These are phyloP conservation scores for Setipinna tenuifilis DNA, from an alignment of 2,797 vertebrate species.

Conservation along the genomic window DNA sequence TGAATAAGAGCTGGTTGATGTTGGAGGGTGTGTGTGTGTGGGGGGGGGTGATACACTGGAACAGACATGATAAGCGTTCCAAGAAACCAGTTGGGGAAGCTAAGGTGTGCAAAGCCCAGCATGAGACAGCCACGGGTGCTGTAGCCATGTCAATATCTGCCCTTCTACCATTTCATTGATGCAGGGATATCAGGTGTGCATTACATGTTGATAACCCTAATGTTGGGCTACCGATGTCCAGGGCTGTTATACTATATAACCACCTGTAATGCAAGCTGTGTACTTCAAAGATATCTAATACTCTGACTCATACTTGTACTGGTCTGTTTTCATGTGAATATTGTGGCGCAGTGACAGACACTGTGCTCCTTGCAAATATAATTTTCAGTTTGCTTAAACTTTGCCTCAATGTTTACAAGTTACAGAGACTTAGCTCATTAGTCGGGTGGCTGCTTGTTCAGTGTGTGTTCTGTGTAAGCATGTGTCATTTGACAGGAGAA, in stretches of 20 bases:
- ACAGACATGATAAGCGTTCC: too few species aligned
- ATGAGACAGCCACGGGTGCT: too few species aligned
- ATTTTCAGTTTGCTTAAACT: background rate
- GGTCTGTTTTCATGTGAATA: background rate
- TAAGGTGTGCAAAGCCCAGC: too few species aligned
- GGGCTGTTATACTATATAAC: background rate
- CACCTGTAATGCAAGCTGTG: background rate
- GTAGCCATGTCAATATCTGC: background rate
- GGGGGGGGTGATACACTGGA: too few species aligned
- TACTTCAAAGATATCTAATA: background rate
- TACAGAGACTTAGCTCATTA: background rate
- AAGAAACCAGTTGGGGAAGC: too few species aligned
- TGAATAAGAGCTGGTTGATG: background rate
- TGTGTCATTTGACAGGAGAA: constrained; percentile 20
- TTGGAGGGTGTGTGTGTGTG: too few species aligned
- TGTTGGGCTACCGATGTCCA: background rate
- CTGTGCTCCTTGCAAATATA: background rate
- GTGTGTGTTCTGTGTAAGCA: background rate
- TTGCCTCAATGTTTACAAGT: background rate
- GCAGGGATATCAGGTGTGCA: background rate
- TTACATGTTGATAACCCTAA: background rate
- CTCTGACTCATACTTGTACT: background rate
- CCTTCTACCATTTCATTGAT: background rate
- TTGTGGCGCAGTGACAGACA: background rate
- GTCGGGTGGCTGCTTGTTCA: too few species aligned